Percentiles rank a stretch among this genome's conserved stretches.
These are phyloP conservation scores for Neria commutata DNA, from an alignment of 2,888 invertebrate genomes.

Conservation along the genomic window DNA sequence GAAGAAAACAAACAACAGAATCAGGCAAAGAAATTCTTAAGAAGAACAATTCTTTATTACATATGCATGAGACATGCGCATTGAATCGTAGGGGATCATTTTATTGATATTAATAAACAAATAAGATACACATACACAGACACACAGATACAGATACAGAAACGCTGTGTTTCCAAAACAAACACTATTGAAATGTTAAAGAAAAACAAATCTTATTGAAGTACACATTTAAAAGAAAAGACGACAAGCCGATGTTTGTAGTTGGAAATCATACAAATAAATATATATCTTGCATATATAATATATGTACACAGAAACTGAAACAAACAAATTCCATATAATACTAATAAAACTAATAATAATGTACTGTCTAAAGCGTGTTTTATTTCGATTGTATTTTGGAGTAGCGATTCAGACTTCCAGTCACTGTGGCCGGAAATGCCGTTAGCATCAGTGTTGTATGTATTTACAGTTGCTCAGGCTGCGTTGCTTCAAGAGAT, in stretches of 20 bases:
- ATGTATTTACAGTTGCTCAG: background rate
- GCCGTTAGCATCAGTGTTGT: no score
- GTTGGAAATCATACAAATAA: no score
- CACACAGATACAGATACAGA: slow-evolving; percentile 32
- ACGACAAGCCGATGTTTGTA: slow-evolving; percentile 13
- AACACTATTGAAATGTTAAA: slow-evolving; percentile 26
- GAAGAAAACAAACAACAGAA: no score
- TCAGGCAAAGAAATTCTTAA: no score
- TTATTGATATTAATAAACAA: slow-evolving; percentile 38
- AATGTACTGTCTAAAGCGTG: slow-evolving; percentile 38
- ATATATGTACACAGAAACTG: slow-evolving; percentile 45
- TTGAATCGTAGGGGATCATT: slow-evolving; percentile 57
- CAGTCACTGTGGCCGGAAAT: no score
- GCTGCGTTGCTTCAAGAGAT: no score
- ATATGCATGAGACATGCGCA: slow-evolving; percentile 41
- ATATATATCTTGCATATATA: slow-evolving; percentile 50
- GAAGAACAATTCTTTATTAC: background rate
- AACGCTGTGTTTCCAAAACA: slow-evolving; percentile 15
- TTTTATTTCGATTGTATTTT: slow-evolving; percentile 36
- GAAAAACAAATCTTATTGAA: slow-evolving; percentile 16
- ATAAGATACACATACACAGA: slow-evolving; percentile 17
- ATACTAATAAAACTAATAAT: no score
- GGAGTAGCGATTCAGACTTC: no score
- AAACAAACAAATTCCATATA: slow-evolving; percentile 30
- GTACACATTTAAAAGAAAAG: slow-evolving; percentile 9